Evolutionary conservation across 2,797 vertebrate genomes (phyloP).

Genomic region (Crypturellus tataupa): DNA sequence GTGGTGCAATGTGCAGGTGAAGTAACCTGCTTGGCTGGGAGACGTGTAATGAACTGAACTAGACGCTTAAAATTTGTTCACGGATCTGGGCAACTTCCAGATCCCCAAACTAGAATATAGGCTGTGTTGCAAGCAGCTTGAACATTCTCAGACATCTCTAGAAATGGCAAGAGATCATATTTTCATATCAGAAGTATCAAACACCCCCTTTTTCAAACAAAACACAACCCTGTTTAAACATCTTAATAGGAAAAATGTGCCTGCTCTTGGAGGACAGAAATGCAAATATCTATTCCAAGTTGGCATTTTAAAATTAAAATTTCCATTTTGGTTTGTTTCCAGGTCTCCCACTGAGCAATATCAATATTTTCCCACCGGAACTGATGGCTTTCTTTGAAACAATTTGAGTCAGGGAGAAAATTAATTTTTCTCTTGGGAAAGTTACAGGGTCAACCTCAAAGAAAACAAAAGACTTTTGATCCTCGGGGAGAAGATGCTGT

Average conservation of each 20-base stretch:
- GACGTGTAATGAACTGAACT: not conserved
- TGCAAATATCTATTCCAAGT: not conserved
- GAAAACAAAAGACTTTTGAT: not conserved
- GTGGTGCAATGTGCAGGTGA: not conserved
- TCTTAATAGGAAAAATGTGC: not conserved
- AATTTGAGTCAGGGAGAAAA: not conserved
- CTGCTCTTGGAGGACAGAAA: constrained; percentile 11
- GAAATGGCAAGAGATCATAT: constrained; percentile 37
- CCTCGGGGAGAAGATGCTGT: not conserved
- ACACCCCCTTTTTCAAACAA: constrained; percentile 5
- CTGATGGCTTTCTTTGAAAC: not conserved
- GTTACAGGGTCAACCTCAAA: not conserved
- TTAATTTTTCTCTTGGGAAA: constrained; percentile 5
- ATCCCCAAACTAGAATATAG: not conserved
- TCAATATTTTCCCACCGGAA: not conserved
- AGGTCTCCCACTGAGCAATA: not conserved
- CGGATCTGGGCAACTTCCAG: not conserved
- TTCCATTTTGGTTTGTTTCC: constrained; percentile 3
- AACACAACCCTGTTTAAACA: not conserved
- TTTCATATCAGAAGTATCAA: constrained; percentile 38
- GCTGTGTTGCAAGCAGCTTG: not conserved
- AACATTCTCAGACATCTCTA: constrained; percentile 19
- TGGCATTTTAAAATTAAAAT: not conserved
- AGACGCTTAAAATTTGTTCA: constrained; percentile 2
- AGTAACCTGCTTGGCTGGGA: not conserved